phyloP scores from a whole-genome alignment of 2,797 vertebrate species.

The Momotus momota region DNA sequence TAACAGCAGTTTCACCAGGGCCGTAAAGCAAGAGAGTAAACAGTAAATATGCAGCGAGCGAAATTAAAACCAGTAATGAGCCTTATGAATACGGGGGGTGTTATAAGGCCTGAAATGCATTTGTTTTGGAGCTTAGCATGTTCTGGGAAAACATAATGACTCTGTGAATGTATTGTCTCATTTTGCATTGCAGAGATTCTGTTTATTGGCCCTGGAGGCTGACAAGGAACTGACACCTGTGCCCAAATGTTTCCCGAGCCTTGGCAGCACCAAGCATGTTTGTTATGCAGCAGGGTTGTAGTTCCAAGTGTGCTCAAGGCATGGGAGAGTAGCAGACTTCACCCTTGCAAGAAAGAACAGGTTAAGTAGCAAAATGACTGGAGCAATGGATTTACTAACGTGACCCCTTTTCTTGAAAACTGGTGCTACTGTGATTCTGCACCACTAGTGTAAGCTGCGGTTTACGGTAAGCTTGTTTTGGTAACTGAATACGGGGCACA shows the following conservation, averaged over 20 bases:
- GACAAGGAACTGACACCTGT: conserved; percentile 67
- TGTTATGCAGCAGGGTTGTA: not conserved
- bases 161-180: conserved; percentile 40
- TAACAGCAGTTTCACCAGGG: conserved; percentile 58
- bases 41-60: conserved; percentile 74
- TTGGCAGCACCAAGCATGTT: conserved; percentile 14
- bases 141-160: conserved; percentile 69
- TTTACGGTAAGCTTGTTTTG: not conserved
- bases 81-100: conserved; percentile 53
- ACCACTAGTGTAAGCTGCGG: not conserved
- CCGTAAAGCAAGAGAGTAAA: conserved; percentile 63
- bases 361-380: not conserved
- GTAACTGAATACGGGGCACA: not conserved
- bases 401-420: not conserved
- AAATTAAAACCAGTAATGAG: conserved; percentile 76
- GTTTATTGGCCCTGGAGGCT: conserved; percentile 62
- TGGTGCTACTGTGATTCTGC: not conserved
- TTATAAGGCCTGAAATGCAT: conserved; percentile 62
- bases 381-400: not conserved
- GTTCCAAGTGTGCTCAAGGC: not conserved
- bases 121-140: conserved; percentile 61
- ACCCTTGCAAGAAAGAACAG: not conserved
- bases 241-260: conserved; percentile 33
- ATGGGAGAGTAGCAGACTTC: not conserved
- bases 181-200: conserved; percentile 53